A percentile compares a stretch with the other conserved stretches of the same genome.
Conservation (phyloP, 2,113 vertebrate genomes). For the Burhinus bistriatus region DNA sequence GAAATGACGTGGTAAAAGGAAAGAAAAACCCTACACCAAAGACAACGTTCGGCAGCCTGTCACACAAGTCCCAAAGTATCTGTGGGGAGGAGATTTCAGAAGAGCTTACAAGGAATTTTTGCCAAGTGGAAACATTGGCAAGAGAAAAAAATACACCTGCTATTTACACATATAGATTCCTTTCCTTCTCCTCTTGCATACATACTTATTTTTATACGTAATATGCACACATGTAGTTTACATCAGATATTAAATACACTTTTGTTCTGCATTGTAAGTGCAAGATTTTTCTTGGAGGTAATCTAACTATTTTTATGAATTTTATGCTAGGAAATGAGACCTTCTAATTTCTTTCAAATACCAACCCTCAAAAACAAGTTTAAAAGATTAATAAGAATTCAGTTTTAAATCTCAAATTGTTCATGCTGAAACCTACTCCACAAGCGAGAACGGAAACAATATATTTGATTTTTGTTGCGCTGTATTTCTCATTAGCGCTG, state of each 20-base stretch:
- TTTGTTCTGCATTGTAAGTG: not conserved
- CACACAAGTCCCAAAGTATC: not conserved
- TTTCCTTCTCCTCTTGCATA: not conserved
- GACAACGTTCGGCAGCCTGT: not conserved
- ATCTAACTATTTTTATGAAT: not conserved
- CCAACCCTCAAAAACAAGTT: not conserved
- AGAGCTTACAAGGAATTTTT: not conserved
- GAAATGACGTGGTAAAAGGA: not conserved
- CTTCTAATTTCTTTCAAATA: not conserved
- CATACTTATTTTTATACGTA: not conserved
- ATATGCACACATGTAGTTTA: not conserved
- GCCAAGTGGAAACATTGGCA: not conserved
- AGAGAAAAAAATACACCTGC: not conserved
- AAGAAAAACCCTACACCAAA: not conserved
- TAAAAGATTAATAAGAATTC: not conserved
- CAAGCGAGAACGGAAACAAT: not conserved
- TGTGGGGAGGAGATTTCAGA: not conserved
- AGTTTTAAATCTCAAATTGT: not conserved
- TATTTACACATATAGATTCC: not conserved
- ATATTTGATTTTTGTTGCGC: not conserved
- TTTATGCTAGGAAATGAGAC: not conserved
- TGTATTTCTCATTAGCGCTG: rapidly evolving
- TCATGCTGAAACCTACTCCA: not conserved
- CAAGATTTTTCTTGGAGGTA: not conserved
- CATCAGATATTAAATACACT: not conserved